These are phyloP conservation scores for Spicauda simplicius DNA, from an alignment of 2,888 invertebrate genomes.

Conservation along the genomic window DNA sequence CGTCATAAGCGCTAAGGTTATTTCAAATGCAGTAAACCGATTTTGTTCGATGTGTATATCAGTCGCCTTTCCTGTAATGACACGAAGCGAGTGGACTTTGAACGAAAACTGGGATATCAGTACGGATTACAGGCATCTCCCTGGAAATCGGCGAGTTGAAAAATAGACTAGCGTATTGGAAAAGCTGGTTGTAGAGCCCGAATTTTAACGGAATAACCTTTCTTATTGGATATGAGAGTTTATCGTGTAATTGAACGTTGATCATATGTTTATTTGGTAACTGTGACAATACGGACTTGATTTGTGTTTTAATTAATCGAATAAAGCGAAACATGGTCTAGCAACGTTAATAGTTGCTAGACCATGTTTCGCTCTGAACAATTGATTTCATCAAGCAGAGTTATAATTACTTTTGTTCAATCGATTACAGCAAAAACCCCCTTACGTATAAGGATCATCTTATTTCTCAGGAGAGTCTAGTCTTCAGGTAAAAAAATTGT, in stretches of 20 bases:
- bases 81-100: constrained; percentile 75
- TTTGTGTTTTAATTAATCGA: constrained; percentile 4
- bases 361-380: too few species aligned
- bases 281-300: constrained; percentile 5
- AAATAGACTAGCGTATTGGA: constrained; percentile 28
- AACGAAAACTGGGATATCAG: constrained; percentile 70
- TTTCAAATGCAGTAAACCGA: constrained; percentile 40
- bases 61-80: constrained; percentile 74
- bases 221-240: constrained; percentile 14
- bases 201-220: constrained; percentile 26
- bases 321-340: not conserved
- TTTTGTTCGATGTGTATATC: constrained; percentile 62
- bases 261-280: not conserved
- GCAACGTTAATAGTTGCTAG: too few species aligned
- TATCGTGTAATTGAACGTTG: not conserved
- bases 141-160: constrained; percentile 51
- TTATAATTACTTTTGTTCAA: too few species aligned
- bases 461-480: too few species aligned
- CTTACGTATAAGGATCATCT: too few species aligned
- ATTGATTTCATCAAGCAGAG: too few species aligned
- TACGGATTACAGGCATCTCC: constrained; percentile 68
- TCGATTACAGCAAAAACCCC: too few species aligned
- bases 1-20: constrained; percentile 39
- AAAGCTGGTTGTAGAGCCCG: constrained; percentile 16
- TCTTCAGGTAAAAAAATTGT: too few species aligned